Evolutionary conservation across 2,888 invertebrate species (phyloP).

Genomic region (Drosophila infuscata): DNA sequence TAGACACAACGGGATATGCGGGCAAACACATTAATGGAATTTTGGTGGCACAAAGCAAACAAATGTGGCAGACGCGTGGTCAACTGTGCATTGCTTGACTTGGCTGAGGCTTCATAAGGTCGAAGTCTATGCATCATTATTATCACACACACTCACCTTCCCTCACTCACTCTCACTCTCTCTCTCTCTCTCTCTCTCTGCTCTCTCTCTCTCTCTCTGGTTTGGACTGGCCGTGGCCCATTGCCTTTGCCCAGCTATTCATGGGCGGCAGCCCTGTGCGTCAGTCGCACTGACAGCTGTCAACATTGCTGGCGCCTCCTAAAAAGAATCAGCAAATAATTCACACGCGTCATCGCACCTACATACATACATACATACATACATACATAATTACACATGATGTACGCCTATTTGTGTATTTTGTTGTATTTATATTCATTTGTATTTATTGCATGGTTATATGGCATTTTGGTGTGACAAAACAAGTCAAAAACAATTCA

Average conservation of each 20-base stretch:
- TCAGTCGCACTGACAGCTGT: slow-evolving; percentile 61
- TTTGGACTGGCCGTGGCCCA: slow-evolving; percentile 21
- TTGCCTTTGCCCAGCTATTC: slow-evolving; percentile 19
- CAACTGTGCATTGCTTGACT: slow-evolving; percentile 29
- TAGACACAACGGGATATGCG: slow-evolving; percentile 9
- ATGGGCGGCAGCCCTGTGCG: slow-evolving; percentile 23
- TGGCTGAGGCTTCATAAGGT: slow-evolving; percentile 11
- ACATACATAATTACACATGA: slow-evolving; percentile 21
- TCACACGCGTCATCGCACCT: slow-evolving; percentile 41
- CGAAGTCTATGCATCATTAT: slow-evolving; percentile 21
- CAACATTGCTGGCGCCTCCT: slow-evolving; percentile 56
- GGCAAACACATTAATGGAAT: slow-evolving; percentile 45
- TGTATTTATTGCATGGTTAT: slow-evolving; percentile 24
- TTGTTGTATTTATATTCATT: slow-evolving; percentile 6
- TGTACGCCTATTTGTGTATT: slow-evolving; percentile 22
- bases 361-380: not conserved
- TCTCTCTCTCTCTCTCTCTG: not conserved
- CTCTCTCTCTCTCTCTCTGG: not conserved
- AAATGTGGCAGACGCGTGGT: slow-evolving; percentile 17
- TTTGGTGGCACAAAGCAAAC: slow-evolving; percentile 18
- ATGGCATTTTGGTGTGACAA: slow-evolving; percentile 63
- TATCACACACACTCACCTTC: not conserved
- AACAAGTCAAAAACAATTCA: slow-evolving; percentile 67
- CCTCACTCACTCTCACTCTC: not conserved
- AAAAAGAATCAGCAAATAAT: slow-evolving; percentile 46